Conservation (phyloP, 2,797 vertebrate species). For the Anabacerthia variegaticeps region DNA sequence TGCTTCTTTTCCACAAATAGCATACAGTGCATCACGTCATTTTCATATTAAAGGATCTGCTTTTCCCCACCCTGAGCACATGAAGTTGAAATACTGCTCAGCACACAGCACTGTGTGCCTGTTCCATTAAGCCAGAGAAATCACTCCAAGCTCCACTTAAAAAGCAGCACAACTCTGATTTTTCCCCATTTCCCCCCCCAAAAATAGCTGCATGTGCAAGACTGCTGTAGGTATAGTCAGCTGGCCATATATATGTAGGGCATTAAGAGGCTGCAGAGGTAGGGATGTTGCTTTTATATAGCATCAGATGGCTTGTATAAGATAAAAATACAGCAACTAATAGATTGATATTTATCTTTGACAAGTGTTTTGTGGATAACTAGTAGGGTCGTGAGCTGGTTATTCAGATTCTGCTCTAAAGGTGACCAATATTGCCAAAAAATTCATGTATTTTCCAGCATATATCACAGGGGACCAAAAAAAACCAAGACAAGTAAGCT, state of each 20-base stretch:
- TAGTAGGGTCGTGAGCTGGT: neutral
- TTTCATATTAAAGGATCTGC: conserved; percentile 30
- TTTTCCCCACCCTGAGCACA: neutral
- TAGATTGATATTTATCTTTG: neutral
- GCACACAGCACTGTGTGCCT: neutral
- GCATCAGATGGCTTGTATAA: neutral
- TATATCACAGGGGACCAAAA: neutral
- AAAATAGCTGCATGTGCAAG: neutral
- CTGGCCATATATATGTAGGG: neutral
- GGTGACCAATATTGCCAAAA: neutral
- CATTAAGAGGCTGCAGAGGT: neutral
- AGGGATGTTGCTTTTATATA: neutral
- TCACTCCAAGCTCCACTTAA: neutral
- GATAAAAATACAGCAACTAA: neutral
- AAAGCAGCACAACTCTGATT: neutral
- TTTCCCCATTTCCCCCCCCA: accelerated
- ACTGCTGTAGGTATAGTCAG: neutral
- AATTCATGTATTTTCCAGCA: neutral
- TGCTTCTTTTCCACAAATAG: neutral
- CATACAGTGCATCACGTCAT: neutral
- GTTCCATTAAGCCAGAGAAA: neutral
- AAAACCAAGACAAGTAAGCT: neutral
- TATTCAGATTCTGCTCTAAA: neutral
- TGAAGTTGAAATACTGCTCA: neutral
- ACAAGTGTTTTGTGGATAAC: neutral